Evolutionary conservation across 2,888 invertebrate genomes (phyloP), one percentile per base, ranked within the genome.

Genomic region (Ceratothoa steindachneri): DNA sequence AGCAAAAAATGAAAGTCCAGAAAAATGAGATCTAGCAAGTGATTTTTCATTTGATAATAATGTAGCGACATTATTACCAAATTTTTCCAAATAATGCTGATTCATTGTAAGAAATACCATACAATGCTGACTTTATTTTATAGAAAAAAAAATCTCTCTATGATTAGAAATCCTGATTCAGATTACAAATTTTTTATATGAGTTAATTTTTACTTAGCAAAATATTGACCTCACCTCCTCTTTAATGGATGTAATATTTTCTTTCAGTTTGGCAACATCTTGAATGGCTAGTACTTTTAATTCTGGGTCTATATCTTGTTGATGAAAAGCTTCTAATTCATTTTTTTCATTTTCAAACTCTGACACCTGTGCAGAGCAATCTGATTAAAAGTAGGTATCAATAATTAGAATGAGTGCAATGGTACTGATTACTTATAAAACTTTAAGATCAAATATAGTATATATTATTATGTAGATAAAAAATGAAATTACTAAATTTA

Each of bases 201-300:
- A n/a, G n/a, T n/a, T n/a, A n/a, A n/a, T n/a, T n/a, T n/a, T n/a
- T n/a, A n/a, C n/a, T n/a, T n/a, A n/a, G n/a, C n/a, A n/a, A n/a
- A n/a, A n/a, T n/a, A n/a, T n/a, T n/a, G 15, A 52, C 27, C 69
- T 28, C 19, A 75, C 75, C 72, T 75, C 24, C n/a, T 75, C 67
- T 28, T 75, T 64, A 12, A 75, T 30, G 15, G 3, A 41, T 9
- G 2, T 9, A 24, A 75, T 65, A 52, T 28, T 75, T 9, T 22
- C n/a, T 19, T 67, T n/a, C 19, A 52, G 29, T 30, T 75, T 60
- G n/a, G 69, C 24, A 27, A 72, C 27, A n/a, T 75, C 75, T 12
- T 66, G 52, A n/a, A 30, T 22, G 12, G 69, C 69, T 60, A 75
- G 41, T 30, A 30, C 28, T 66, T 72, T 72, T 22, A 72, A 64